Percentiles rank a stretch among this genome's conserved stretches.
These are phyloP conservation scores for Pteronotus mesoamericanus DNA, from an alignment of 2,797 vertebrate genomes.

Conservation along the genomic window DNA sequence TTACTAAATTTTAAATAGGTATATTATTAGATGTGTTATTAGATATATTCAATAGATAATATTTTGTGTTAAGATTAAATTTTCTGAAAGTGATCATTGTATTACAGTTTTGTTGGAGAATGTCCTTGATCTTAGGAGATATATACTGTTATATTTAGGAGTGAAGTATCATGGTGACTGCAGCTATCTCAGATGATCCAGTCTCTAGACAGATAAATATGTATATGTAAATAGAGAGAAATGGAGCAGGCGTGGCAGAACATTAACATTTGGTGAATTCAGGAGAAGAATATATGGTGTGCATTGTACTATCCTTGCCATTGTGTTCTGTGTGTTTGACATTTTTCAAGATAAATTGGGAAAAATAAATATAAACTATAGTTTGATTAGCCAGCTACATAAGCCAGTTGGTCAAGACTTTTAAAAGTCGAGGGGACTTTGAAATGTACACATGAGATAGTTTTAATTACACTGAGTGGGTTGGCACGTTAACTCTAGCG, in stretches of 20 bases:
- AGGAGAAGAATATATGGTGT: neutral
- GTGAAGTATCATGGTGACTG: neutral
- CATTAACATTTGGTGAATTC: neutral
- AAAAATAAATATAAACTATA: neutral
- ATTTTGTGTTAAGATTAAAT: neutral
- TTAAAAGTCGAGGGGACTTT: neutral
- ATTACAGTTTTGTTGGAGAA: neutral
- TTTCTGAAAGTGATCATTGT: neutral
- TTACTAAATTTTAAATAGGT: neutral
- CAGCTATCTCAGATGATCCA: neutral
- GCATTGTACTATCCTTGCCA: neutral
- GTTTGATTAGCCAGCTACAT: neutral
- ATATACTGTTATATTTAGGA: neutral
- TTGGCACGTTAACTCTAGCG: neutral
- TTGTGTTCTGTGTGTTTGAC: neutral
- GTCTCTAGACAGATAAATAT: neutral
- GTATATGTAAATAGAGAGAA: neutral
- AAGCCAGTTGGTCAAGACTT: neutral
- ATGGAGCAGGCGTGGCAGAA: neutral
- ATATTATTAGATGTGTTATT: neutral
- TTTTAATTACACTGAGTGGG: neutral
- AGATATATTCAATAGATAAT: neutral
- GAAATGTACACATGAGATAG: neutral
- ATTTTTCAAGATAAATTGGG: conserved; percentile 10
- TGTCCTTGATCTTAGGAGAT: neutral